Conservation (phyloP, 2,888 invertebrate species). For the Lasioglossum zephyrum region DNA sequence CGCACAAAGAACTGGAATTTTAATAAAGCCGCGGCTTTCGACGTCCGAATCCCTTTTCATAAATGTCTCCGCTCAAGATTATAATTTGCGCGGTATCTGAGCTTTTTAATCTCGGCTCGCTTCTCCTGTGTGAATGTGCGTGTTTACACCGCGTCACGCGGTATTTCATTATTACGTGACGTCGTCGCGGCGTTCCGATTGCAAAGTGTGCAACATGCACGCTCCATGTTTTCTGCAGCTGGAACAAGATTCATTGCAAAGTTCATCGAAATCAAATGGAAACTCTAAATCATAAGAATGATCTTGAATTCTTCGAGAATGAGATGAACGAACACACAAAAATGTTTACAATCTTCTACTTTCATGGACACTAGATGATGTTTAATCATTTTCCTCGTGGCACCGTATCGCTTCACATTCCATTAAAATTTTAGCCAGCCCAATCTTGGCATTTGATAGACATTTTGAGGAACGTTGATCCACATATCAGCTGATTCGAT, state of each 20-base stretch:
- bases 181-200: slow-evolving; percentile 2
- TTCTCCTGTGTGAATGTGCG: background rate
- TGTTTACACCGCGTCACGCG: background rate
- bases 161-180: slow-evolving; percentile 22
- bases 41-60: slow-evolving; percentile 12
- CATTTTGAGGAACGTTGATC: background rate
- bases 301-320: background rate
- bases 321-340: background rate
- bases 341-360: background rate
- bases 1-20: slow-evolving; percentile 21
- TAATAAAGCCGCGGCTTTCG: slow-evolving; percentile 23
- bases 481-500: background rate
- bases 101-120: slow-evolving; percentile 42
- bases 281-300: background rate
- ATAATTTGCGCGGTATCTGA: slow-evolving; percentile 23
- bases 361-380: background rate
- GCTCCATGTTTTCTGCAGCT: slow-evolving; percentile 7
- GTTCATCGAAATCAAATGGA: background rate
- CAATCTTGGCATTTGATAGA: background rate
- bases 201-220: background rate
- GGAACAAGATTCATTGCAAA: background rate
- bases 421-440: background rate
- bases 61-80: slow-evolving; percentile 7
- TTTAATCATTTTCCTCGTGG: background rate
- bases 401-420: background rate